Percentiles rank a stretch among this genome's conserved stretches.
phyloP scores from a whole-genome alignment of 2,888 invertebrate genomes.

The Lasioglossum vierecki region DNA sequence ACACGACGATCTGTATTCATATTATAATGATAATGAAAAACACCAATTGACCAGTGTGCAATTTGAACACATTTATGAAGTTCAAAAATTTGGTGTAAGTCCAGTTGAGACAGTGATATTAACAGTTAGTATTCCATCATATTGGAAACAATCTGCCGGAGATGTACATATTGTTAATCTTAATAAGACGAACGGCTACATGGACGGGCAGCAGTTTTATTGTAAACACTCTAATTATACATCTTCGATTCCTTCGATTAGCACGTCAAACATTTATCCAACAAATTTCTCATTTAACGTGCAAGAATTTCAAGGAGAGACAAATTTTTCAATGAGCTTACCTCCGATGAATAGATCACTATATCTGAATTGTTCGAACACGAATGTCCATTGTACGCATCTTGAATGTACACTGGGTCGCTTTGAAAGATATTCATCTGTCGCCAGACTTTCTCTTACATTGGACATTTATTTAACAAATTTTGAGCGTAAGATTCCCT shows the following conservation, averaged over 20 bases:
- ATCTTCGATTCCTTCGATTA: background rate
- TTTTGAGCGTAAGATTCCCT: conserved; percentile 75
- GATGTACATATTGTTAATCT: conserved; percentile 68
- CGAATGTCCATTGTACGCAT: conserved; percentile 76
- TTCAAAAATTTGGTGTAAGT: conserved; percentile 82
- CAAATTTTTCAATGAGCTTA: conserved; percentile 43
- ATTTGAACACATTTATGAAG: conserved; percentile 77
- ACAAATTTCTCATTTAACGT: conserved; percentile 5
- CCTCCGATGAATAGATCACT: conserved; percentile 63
- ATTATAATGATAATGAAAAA: conserved; percentile 71
- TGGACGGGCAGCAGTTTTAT: conserved; percentile 66
- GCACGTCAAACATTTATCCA: background rate
- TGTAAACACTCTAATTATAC: conserved; percentile 48
- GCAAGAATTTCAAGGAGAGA: conserved; percentile 46
- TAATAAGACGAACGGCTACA: conserved; percentile 58
- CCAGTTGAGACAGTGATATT: conserved; percentile 80
- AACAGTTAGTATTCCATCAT: conserved; percentile 79
- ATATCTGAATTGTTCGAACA: conserved; percentile 81
- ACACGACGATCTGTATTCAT: conserved; percentile 80
- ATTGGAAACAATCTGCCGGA: conserved; percentile 50
- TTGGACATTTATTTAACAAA: conserved; percentile 78
- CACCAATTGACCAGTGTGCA: conserved; percentile 74
- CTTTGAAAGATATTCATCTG: conserved; percentile 76
- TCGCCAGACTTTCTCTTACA: conserved; percentile 79
- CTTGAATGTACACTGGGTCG: conserved; percentile 81